phyloP scores from a whole-genome alignment of 1,140 invertebrate genomes.

The Coenobita brevimanus region DNA sequence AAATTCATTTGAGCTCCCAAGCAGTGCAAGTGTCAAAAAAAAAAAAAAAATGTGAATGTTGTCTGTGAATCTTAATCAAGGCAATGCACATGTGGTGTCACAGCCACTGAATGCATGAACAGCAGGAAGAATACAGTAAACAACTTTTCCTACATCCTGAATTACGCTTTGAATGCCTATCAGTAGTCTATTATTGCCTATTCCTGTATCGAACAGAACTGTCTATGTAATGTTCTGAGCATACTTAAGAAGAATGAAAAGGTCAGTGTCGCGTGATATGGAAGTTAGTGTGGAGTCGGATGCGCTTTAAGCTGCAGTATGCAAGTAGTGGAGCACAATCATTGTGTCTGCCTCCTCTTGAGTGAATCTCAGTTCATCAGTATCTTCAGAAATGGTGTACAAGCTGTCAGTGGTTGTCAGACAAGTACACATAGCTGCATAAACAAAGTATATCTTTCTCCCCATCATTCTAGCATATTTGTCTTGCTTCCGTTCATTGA shows the following conservation, averaged over 20 bases:
- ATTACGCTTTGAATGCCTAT: slow-evolving; percentile 6
- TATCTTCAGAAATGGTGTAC: not conserved
- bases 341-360: not conserved
- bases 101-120: slow-evolving; percentile 14
- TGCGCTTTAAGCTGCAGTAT: not conserved
- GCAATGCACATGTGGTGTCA: not conserved
- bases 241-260: slow-evolving; percentile 14
- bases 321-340: slow-evolving; percentile 14
- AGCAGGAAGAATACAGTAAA: not conserved
- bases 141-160: not conserved
- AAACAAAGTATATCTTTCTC: not conserved
- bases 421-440: not conserved
- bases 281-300: not conserved
- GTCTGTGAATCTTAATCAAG: not conserved
- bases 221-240: slow-evolving; percentile 10
- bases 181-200: not conserved
- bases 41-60: not conserved
- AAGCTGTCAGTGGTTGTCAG: slow-evolving; percentile 14
- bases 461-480: slow-evolving; percentile 10
- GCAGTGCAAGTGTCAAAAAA: not conserved
- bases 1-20: not conserved
- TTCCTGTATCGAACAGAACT: slow-evolving; percentile 11
- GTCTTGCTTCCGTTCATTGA: not conserved
- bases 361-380: not conserved
- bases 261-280: not conserved